Evolutionary conservation across 2,797 vertebrate species (phyloP).

Genomic region (Lepilemur septentrionalis): DNA sequence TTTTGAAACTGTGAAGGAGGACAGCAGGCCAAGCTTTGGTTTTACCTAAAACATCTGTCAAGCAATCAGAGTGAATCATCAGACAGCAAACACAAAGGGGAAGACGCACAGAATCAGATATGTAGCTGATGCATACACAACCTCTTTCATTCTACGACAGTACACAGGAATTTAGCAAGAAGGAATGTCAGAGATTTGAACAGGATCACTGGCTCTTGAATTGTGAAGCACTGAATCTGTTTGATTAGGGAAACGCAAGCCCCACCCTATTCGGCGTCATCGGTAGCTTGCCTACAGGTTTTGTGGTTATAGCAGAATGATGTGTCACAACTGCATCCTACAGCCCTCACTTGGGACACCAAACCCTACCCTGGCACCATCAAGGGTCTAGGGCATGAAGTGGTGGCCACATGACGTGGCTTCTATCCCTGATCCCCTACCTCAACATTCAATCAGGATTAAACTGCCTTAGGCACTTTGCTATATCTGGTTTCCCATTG

Average conservation of each 20-base stretch:
- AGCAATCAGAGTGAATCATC: neutral
- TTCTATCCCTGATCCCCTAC: neutral
- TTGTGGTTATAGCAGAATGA: too few relatives aligned
- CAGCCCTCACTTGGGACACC: neutral
- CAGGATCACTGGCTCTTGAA: neutral
- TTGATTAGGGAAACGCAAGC: neutral
- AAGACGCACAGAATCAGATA: neutral
- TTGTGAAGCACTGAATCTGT: neutral
- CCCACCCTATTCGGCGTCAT: neutral
- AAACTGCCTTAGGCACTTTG: neutral
- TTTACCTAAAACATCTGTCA: neutral
- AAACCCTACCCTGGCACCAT: neutral
- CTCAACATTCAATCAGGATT: neutral
- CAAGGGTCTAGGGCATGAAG: neutral
- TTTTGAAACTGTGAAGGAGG: neutral
- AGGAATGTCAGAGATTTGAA: neutral
- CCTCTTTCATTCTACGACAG: neutral
- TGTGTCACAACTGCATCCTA: neutral
- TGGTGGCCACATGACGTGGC: neutral
- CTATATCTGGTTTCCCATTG: neutral
- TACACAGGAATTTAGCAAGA: neutral
- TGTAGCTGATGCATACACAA: rapidly evolving
- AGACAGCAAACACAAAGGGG: neutral
- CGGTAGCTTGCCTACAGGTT: neutral
- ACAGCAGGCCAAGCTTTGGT: neutral